These are phyloP conservation scores for Crotalus horridus DNA, from an alignment of 2,113 vertebrate species.

Conservation along the genomic window DNA sequence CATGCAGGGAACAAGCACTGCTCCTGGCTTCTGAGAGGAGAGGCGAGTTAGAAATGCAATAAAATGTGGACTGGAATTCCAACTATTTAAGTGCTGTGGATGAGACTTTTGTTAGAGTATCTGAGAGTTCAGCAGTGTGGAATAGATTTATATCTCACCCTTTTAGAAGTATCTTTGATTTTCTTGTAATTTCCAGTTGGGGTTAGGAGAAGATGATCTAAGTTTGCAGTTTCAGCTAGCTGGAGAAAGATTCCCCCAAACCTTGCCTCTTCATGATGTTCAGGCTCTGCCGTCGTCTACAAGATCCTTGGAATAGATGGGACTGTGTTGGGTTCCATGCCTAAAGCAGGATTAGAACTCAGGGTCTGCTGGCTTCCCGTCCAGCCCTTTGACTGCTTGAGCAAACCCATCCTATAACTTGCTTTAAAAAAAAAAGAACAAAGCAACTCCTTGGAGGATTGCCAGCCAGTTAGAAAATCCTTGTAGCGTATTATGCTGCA, in stretches of 20 bases:
- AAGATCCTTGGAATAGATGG: background rate
- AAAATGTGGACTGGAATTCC: background rate
- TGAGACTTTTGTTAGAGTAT: background rate
- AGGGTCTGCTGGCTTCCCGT: background rate
- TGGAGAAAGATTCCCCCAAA: background rate
- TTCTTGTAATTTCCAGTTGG: background rate
- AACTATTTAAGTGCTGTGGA: background rate
- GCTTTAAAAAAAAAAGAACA: background rate
- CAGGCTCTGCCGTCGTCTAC: background rate
- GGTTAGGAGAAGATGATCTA: background rate
- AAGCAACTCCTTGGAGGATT: background rate
- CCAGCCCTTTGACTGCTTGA: background rate
- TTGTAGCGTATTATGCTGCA: background rate
- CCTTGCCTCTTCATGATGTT: background rate
- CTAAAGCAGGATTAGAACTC: background rate
- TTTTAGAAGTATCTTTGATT: background rate
- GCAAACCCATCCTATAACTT: background rate
- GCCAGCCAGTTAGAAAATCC: background rate
- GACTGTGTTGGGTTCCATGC: background rate
- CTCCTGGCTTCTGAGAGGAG: background rate
- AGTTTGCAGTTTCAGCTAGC: background rate
- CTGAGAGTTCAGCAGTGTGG: background rate
- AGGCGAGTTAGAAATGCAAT: background rate
- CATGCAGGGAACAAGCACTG: background rate
- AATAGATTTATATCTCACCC: background rate